These are phyloP conservation scores for Sakesphorus luctuosus DNA, from an alignment of 2,113 vertebrate species.

Conservation along the genomic window DNA sequence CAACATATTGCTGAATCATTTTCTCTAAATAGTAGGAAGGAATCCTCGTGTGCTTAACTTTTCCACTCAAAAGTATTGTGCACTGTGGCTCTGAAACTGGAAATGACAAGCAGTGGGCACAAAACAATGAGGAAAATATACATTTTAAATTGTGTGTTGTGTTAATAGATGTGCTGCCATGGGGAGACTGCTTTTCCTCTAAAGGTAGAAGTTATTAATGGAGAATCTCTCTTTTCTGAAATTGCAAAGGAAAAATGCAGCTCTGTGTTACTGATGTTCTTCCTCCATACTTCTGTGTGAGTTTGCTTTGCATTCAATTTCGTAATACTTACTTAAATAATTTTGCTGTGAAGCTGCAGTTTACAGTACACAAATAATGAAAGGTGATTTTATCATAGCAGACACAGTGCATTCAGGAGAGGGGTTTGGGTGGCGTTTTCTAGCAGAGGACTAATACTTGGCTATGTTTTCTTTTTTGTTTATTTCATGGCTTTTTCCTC, in stretches of 20 bases:
- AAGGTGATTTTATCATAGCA: not conserved
- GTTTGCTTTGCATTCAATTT: not conserved
- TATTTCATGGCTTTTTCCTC: not conserved
- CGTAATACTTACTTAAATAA: not conserved
- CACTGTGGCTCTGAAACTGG: not conserved
- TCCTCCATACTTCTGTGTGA: not conserved
- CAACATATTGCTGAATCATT: not conserved
- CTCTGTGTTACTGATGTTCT: not conserved
- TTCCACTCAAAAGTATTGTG: not conserved
- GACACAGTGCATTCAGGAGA: not conserved
- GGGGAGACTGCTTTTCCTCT: not conserved
- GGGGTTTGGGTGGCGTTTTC: not conserved
- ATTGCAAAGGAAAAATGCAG: not conserved
- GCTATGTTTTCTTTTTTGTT: not conserved
- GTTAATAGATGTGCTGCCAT: not conserved
- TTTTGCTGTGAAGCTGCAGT: not conserved
- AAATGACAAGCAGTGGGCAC: not conserved
- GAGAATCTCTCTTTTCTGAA: not conserved
- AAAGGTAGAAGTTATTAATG: not conserved
- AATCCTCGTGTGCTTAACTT: not conserved
- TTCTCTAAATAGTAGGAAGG: not conserved
- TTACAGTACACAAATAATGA: not conserved
- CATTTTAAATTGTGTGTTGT: not conserved
- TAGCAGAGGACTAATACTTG: not conserved
- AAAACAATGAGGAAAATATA: not conserved